Conservation (phyloP, 2,113 vertebrate genomes). For the Sylvietta virens region DNA sequence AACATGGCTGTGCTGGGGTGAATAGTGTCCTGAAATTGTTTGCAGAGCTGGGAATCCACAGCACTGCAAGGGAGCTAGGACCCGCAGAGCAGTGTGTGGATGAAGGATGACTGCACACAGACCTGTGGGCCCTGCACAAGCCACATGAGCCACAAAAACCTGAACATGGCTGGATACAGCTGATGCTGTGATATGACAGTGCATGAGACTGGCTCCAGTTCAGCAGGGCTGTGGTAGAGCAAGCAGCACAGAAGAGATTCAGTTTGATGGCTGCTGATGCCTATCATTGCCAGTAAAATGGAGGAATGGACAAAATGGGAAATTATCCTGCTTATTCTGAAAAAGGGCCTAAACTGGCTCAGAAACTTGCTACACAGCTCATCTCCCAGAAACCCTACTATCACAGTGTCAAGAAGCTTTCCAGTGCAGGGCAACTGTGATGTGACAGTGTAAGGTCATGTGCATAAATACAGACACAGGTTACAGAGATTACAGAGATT, state of each 20-base stretch:
- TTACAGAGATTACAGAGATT: too few relatives aligned
- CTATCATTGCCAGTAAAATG: neutral
- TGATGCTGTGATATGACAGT: neutral
- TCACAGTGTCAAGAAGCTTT: neutral
- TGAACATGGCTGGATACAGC: neutral
- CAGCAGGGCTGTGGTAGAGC: neutral
- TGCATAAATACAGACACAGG: neutral
- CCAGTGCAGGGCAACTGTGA: neutral
- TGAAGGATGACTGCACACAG: neutral
- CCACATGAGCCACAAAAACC: rapidly evolving
- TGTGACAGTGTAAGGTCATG: rapidly evolving
- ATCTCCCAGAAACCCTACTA: neutral
- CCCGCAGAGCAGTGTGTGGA: neutral
- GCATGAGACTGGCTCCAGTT: neutral
- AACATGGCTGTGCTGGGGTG: neutral
- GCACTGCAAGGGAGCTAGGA: neutral
- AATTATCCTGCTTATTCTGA: neutral
- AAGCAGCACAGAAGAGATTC: neutral
- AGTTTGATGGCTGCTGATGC: neutral
- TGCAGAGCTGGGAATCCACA: neutral
- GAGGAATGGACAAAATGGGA: neutral
- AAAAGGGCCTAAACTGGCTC: neutral
- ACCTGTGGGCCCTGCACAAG: neutral
- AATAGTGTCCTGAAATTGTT: neutral
- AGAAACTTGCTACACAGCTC: neutral